Evolutionary conservation across 2,888 invertebrate species (phyloP), one percentile per base, ranked within the genome.

Genomic region (Adelognathus sp.): DNA sequence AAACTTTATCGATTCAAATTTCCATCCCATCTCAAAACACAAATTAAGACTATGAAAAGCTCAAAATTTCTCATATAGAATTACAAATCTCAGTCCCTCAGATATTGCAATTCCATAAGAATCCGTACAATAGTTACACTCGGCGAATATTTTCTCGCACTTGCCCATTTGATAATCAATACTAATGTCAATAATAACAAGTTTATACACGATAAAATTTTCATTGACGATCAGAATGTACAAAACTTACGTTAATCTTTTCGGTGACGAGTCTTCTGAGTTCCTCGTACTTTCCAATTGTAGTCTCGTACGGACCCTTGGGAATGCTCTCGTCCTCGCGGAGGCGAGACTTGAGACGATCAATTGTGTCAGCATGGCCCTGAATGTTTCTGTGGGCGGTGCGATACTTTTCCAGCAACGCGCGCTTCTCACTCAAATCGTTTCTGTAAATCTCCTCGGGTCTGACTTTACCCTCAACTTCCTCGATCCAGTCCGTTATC

Each of bases 391-490:
- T 94, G 84, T 96, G 95, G 63, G 97, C 94, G 0, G 95, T 94
- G 87, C 95, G 96, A 91, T 96, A 96, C 90, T 98, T 98, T 89
- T 98, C 98, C 18, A 98, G 90, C 50, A 96, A 95, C 0, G 97
- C 96, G 84, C 97, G 95, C 92, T 98, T 98, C 89, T 98, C 98
- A 64, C 97, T 96, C 1, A 98, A 92, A 89, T 98, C 98, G 86
- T 97, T 96, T 29, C 96, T 93, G 76, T 94, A 94, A 7, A 93
- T 94, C 86, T 96, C 95, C 78, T 95, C 95, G 1, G 95, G 94
- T 87, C 95, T 95, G 5, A 97, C 94, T 90, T 97, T 97, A 58
- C 95, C 95, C 87, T 97, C 97, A 76, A 97, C 94, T 87, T 98
- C 98, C 79, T 96, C 96, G 72, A 98, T 92, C 97, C 98, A 98